A percentile compares a stretch with the other conserved stretches of the same genome.
Conservation (phyloP, 2,797 vertebrate genomes). For the Enteromius fasciolatus region DNA sequence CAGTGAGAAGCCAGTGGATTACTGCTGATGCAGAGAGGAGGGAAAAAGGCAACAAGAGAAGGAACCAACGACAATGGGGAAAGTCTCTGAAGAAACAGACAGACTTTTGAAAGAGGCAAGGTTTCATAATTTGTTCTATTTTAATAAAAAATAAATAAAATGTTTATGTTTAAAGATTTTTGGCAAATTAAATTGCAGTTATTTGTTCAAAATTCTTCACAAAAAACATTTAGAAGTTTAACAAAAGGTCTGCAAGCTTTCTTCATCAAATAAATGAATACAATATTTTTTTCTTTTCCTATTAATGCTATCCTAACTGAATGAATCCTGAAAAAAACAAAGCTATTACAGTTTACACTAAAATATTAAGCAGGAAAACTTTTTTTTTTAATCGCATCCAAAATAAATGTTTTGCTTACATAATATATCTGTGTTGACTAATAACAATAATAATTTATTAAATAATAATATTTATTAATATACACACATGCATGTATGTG, state of each 20-base stretch:
- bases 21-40: not conserved
- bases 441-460: too few species aligned
- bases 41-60: not conserved
- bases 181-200: not conserved
- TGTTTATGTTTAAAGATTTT: not conserved
- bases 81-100: not conserved
- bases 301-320: not conserved
- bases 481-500: too few species aligned
- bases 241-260: not conserved
- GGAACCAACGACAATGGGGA: not conserved
- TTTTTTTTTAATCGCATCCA: too few species aligned
- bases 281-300: not conserved
- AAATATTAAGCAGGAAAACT: not conserved
- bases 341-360: not conserved
- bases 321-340: not conserved
- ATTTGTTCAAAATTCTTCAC: not conserved
- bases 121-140: not conserved
- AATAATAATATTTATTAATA: too few species aligned
- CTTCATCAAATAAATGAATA: not conserved
- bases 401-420: too few species aligned
- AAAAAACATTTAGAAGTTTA: not conserved
- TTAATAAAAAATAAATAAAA: not conserved
- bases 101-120: not conserved
- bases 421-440: too few species aligned
- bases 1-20: slow-evolving; percentile 47